These are phyloP conservation scores for Pristionchus mayeri DNA, from an alignment of 2,888 invertebrate species.

Conservation along the genomic window DNA sequence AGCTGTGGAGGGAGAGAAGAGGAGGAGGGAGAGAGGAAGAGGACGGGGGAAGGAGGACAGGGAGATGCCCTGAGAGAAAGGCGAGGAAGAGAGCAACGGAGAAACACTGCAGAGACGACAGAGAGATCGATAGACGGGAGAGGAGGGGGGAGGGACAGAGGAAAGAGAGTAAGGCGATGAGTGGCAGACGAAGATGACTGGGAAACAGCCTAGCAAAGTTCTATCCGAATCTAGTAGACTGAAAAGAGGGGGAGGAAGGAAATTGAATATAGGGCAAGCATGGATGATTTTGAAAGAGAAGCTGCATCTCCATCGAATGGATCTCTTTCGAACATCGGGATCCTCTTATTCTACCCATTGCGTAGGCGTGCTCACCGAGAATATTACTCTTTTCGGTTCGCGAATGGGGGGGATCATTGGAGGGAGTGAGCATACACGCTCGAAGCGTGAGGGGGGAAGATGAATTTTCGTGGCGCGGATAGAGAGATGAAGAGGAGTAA, in stretches of 20 bases:
- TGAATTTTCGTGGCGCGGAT: neutral
- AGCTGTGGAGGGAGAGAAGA: neutral
- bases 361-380: too few species aligned
- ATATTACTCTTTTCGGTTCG: too few species aligned
- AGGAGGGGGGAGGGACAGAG: neutral
- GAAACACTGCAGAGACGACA: conserved; percentile 14
- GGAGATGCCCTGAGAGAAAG: conserved; percentile 5
- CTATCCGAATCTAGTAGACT: too few species aligned
- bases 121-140: conserved; percentile 1
- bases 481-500: neutral
- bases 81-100: neutral
- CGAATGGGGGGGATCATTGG: neutral
- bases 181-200: conserved; percentile 7
- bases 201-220: too few species aligned
- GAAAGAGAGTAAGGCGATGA: neutral
- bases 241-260: too few species aligned
- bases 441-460: conserved; percentile 30
- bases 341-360: too few species aligned
- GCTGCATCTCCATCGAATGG: too few species aligned
- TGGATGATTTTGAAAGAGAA: too few species aligned
- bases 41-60: neutral
- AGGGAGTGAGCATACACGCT: neutral
- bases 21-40: conserved; percentile 5
- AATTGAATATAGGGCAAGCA: too few species aligned
- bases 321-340: neutral